Evolutionary conservation across 2,888 invertebrate species (phyloP).

Genomic region (Ophioninae sp.): DNA sequence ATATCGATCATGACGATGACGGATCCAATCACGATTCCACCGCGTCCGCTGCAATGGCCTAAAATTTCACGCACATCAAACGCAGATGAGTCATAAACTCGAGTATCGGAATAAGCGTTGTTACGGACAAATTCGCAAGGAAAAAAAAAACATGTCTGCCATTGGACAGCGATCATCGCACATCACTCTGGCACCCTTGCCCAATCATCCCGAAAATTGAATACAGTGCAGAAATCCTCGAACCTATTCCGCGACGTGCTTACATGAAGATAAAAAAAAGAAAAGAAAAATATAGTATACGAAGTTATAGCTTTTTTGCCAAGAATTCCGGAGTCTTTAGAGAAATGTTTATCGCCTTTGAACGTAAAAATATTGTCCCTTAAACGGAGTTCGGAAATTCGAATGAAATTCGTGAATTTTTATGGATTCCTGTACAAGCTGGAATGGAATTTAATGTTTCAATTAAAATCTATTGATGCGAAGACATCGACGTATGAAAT

Average conservation of each 20-base stretch:
- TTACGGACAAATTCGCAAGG: not conserved
- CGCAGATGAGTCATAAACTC: not conserved
- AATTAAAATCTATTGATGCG: no score
- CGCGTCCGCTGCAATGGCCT: slow-evolving; percentile 63
- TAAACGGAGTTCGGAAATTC: not conserved
- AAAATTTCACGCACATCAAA: slow-evolving; percentile 25
- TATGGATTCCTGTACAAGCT: no score
- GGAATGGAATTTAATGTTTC: no score
- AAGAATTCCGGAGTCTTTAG: slow-evolving; percentile 26
- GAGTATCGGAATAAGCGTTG: slow-evolving; percentile 1
- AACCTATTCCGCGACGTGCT: slow-evolving; percentile 22
- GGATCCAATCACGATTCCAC: slow-evolving; percentile 66
- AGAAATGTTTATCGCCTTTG: not conserved
- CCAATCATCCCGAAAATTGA: slow-evolving; percentile 1
- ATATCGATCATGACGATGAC: slow-evolving; percentile 74
- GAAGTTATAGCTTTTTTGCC: slow-evolving; percentile 39
- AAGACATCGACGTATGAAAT: not conserved
- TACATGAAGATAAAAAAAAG: slow-evolving; percentile 8
- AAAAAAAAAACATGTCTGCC: not conserved
- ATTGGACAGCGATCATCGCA: not conserved
- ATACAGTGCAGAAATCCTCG: slow-evolving; percentile 23
- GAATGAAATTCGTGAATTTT: not conserved
- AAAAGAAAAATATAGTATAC: slow-evolving; percentile 49
- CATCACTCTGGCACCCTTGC: not conserved
- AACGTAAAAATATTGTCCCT: not conserved